Base-by-base conservation (phyloP, 2,113 vertebrate genomes). In the Sminthopsis crassicaudata region DNA sequence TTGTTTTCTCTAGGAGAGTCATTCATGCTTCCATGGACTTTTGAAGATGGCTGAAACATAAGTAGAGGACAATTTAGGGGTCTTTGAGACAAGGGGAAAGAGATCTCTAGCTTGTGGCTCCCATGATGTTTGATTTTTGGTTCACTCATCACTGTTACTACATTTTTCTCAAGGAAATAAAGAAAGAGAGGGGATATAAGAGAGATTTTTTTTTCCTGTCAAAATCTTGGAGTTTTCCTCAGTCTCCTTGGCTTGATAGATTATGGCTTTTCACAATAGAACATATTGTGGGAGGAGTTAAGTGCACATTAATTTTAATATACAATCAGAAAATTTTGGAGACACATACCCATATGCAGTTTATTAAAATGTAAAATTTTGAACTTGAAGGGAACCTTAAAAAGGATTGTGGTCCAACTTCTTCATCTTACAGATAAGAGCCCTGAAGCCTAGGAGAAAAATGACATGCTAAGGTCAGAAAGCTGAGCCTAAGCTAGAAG, bases 1-100 rank as follows among this genome's bases (percentile, higher is more conserved):
- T 92, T 42, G 19, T 53, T 55, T 48, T 46, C 60, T 2, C 55
- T 2, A 0, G 11, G 0, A 90, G 90, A 94, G 88, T 96, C 94
- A 96, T 97, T 96, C 2, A 95, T 95, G 25, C 0, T 91, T 53
- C 91, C 91, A 84, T 67, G 92, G 92, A 92, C 46, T 97, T 52
- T 95, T 92, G 54, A 91, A 89, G 92, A 52, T 1, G 46, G 92
- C 53, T 0, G 1, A 89, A 60, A 46, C 6, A 19, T 42, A 42
- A n/a, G n/a, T n/a, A n/a, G n/a, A n/a, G n/a, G n/a, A n/a, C n/a
- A n/a, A 16, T n/a, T 7, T 67, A 36, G 14, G 60, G 14, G 36
- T n/a, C 36, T 76, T 76, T 76, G 60, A 76, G 60, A 6, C n/a
- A 67, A n/a, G 60, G 14, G 30, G 36, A 76, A 36, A 76, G 6